A percentile compares a stretch with the other conserved stretches of the same genome.
phyloP scores from a whole-genome alignment of 1,140 invertebrate genomes.

The Ceratosolen fusciceps region DNA sequence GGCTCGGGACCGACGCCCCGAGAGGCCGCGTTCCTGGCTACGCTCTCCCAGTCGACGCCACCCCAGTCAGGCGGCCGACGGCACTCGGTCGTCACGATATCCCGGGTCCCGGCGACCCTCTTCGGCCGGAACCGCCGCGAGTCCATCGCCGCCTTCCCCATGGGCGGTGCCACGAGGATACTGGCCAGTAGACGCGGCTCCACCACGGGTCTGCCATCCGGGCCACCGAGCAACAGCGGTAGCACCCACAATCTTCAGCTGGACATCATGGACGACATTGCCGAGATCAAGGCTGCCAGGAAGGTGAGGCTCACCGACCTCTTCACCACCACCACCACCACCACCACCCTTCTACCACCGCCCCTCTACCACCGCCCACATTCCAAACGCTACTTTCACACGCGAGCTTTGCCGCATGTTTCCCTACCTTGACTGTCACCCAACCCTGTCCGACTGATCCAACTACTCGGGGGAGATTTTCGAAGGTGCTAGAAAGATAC shows the following conservation, averaged over 20 bases:
- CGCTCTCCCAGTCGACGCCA: slow-evolving; percentile 78
- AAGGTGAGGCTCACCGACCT: slow-evolving; percentile 75
- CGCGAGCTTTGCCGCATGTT: too few relatives aligned
- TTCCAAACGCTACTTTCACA: too few relatives aligned
- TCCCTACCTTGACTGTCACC: too few relatives aligned
- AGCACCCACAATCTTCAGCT: slow-evolving; percentile 86
- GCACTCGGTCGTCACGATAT: slow-evolving; percentile 88
- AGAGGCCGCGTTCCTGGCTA: slow-evolving; percentile 85
- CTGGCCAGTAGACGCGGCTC: slow-evolving; percentile 71
- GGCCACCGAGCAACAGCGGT: slow-evolving; percentile 80
- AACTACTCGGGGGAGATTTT: too few relatives aligned
- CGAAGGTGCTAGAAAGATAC: too few relatives aligned
- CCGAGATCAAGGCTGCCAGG: slow-evolving; percentile 79
- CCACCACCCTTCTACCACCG: too few relatives aligned
- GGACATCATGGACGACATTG: slow-evolving; percentile 89
- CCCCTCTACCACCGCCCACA: too few relatives aligned
- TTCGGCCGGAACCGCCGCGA: slow-evolving; percentile 84
- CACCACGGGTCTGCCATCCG: slow-evolving; percentile 58
- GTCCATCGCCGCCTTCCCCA: slow-evolving; percentile 83
- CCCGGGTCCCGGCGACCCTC: slow-evolving; percentile 80
- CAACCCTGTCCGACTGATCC: too few relatives aligned
- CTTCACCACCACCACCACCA: too few relatives aligned
- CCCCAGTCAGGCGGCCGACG: slow-evolving; percentile 81
- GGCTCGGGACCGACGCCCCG: slow-evolving; percentile 76
- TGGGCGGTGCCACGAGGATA: slow-evolving; percentile 65